Evolutionary conservation across 2,113 vertebrate species (phyloP).

Genomic region (Callithrix jacchus): DNA sequence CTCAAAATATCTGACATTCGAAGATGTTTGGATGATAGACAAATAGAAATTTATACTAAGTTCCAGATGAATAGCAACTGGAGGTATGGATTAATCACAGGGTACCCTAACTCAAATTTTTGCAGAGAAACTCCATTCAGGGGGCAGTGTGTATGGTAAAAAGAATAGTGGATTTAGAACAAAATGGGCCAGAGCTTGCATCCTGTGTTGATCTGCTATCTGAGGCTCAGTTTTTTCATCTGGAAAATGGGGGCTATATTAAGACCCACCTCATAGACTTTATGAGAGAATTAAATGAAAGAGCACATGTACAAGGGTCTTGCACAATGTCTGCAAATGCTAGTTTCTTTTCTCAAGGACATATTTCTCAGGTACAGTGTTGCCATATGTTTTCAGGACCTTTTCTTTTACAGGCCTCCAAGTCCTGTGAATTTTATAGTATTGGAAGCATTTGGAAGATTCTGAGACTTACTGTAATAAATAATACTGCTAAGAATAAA

Average conservation of each 20-base stretch:
- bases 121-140: neutral
- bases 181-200: neutral
- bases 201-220: neutral
- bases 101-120: neutral
- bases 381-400: neutral
- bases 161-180: neutral
- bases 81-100: neutral
- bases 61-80: constrained; percentile 12
- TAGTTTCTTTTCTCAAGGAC: neutral
- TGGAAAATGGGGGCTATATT: constrained; percentile 25
- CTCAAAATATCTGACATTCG: neutral
- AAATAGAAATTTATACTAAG: constrained; percentile 11
- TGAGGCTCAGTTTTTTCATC: neutral
- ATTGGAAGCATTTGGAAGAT: constrained; percentile 14
- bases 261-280: neutral
- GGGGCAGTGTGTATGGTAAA: neutral
- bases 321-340: neutral
- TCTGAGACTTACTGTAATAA: neutral
- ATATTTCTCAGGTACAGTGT: neutral
- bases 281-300: constrained; percentile 10
- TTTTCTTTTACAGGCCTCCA: neutral
- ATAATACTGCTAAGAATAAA: neutral
- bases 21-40: constrained; percentile 1
- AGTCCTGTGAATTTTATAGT: neutral
- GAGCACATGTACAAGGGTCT: neutral